Conservation (phyloP, 2,888 invertebrate species). For the Andrena chrysosceles region DNA sequence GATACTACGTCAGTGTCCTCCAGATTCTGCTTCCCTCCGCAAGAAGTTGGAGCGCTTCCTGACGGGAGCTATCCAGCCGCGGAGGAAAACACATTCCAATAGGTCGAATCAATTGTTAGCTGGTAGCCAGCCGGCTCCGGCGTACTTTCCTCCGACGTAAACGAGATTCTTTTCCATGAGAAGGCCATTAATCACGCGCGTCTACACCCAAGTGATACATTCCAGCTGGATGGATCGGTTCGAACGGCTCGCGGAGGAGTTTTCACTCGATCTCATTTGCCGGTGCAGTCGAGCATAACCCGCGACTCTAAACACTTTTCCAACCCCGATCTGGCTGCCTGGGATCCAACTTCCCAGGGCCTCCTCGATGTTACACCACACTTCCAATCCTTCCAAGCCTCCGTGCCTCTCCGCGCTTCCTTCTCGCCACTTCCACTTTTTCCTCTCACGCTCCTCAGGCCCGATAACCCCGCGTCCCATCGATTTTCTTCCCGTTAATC, state of each 20-base stretch:
- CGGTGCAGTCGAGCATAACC: constrained; percentile 69
- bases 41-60: constrained; percentile 1
- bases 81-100: constrained; percentile 51
- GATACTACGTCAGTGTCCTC: background rate
- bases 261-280: constrained; percentile 75
- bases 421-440: constrained; percentile 4
- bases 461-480: constrained; percentile 49
- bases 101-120: constrained; percentile 58
- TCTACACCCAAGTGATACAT: constrained; percentile 72
- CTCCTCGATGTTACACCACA: constrained; percentile 57
- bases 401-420: background rate
- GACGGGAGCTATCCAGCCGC: background rate
- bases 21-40: background rate
- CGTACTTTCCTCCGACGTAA: constrained; percentile 65
- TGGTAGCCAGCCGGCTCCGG: constrained; percentile 29
- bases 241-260: constrained; percentile 58
- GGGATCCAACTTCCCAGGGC: constrained; percentile 48
- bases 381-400: constrained; percentile 37
- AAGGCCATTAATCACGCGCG: constrained; percentile 71
- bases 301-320: constrained; percentile 72
- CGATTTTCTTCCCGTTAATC: constrained; percentile 56
- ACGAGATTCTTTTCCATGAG: constrained; percentile 74
- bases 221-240: constrained; percentile 55
- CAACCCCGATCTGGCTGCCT: constrained; percentile 56
- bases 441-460: constrained; percentile 20